Base-by-base conservation (phyloP, 2,797 vertebrate genomes). In the Channallabes apus region DNA sequence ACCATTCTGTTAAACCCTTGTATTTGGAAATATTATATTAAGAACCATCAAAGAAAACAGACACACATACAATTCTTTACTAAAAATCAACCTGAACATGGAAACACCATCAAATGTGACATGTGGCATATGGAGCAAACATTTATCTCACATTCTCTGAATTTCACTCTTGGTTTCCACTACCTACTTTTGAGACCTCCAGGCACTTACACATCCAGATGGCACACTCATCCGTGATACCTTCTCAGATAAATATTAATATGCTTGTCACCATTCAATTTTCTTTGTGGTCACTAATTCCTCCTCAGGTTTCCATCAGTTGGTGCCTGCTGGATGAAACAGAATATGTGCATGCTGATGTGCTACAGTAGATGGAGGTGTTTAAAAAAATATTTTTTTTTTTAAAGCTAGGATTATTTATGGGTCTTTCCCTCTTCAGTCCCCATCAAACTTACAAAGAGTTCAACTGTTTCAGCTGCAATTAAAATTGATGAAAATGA, bases 301-400 rank as follows among this genome's bases (percentile, higher is more conserved):
- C 89, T 87, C 80, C 86, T 88, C 90, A 90, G 91, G 90, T 91
- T 90, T 88, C 85, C 80, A 83, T 92, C 88, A 91, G 88, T 86
- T 89, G 87, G 87, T 68, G 84, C 88, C 88, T 88, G 90, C 84
- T 86, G 86, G 91, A 93, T 92, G 92, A 93, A 92, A 93, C 86
- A 46, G 89, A 91, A 92, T 90, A 91, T 89, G 86, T 84, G 90
- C 84, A 79, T 87, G 82, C 85, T 65, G 83, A 88, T 84, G 75
- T 27, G 35, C 85, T 58, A 65, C 56, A 61, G 86, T 85, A 82
- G 62, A 82, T 71, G 80, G 27, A 56, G 72, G 65, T 0, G 20
- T 59, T 20, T n/a, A n/a, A n/a, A n/a, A n/a, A n/a, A n/a, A n/a
- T n/a, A n/a, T n/a, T n/a, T n/a, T 61, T 51, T 1, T 51, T 69